Base-by-base conservation (phyloP, 2,888 invertebrate species). In the Xestobium rufovillosum region DNA sequence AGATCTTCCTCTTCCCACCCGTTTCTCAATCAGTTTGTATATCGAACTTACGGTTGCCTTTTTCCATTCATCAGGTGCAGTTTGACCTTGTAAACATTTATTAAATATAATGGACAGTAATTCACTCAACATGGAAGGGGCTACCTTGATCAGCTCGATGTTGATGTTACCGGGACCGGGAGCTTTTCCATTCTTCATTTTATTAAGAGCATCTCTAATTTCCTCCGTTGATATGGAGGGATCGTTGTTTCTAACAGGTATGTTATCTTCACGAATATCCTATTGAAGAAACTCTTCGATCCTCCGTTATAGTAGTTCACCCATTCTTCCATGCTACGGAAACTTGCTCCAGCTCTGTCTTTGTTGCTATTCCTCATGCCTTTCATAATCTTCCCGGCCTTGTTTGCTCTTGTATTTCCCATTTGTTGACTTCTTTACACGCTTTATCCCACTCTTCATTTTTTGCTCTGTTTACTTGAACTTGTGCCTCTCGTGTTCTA, bases 331-430 rank as follows among this genome's bases (percentile, higher is more conserved):
- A 32, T 4, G n/a, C 32, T 32, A 4, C 16, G 16, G 9, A 32
- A 25, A 32, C 10, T 32, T 9, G n/a, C 23, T 10, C 32, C 32
- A n/a, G 31, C 31, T 4, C 6, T 13, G 4, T 30, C 31, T 10
- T 13, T 30, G 15, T 30, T 6, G 8, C 15, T 9, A 8, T 13
- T 13, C 10, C 31, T 14, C 31, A 30, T 6, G 6, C 14, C 23
- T 12, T 32, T 32, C 11, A 25, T n/a, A 4, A 32, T 9, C 11
- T 32, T 32, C 32, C 32, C 16, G 6, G 32, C 32, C 23, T 32
- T 32, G 9, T 32, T 32, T 19, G 23, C 32, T 32, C 23, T 4
- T 6, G 10, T 32, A 12, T 32, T 32, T 25, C 26, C 32, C 32
- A 32, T 32, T n/a, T n/a, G n/a, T n/a, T n/a, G n/a, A n/a, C n/a